phyloP scores from a whole-genome alignment of 2,797 vertebrate genomes.

The Notoglanidium macrostoma region DNA sequence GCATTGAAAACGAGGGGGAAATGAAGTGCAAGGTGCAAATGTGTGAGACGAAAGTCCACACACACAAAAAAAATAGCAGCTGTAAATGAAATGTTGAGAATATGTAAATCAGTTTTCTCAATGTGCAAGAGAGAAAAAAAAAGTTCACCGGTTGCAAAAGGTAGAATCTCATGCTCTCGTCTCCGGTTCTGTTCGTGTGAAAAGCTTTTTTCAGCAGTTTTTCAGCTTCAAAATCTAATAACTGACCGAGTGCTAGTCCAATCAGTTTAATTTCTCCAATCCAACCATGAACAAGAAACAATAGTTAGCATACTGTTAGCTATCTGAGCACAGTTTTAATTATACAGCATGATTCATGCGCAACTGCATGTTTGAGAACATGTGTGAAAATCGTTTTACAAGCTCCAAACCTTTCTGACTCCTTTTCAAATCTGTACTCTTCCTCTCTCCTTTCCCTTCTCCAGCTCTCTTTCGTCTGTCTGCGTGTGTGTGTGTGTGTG shows the following conservation, averaged over 20 bases:
- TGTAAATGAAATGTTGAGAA: not conserved
- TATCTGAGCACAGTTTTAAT: not conserved
- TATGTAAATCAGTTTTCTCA: not conserved
- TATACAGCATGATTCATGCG: not conserved
- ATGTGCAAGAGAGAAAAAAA: not conserved
- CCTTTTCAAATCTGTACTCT: constrained; percentile 20
- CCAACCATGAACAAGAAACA: not conserved
- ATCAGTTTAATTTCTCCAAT: not conserved
- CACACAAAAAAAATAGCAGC: not conserved
- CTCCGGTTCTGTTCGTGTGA: not conserved
- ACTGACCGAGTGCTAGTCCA: not conserved
- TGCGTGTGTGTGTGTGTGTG: constrained; percentile 2
- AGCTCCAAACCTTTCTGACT: constrained; percentile 8
- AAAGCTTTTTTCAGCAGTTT: not conserved
- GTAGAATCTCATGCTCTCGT: not conserved
- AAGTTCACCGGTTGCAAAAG: not conserved
- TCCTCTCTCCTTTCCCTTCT: constrained; percentile 67
- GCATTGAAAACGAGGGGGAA: not conserved
- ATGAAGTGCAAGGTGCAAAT: not conserved
- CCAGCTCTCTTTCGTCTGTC: constrained; percentile 46
- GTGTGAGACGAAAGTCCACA: not conserved
- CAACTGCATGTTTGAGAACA: not conserved
- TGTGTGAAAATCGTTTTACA: constrained; percentile 2
- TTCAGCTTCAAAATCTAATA: not conserved
- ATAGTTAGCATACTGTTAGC: not conserved